Conservation (phyloP, 2,113 vertebrate genomes). For the Pollachius pollachius region DNA sequence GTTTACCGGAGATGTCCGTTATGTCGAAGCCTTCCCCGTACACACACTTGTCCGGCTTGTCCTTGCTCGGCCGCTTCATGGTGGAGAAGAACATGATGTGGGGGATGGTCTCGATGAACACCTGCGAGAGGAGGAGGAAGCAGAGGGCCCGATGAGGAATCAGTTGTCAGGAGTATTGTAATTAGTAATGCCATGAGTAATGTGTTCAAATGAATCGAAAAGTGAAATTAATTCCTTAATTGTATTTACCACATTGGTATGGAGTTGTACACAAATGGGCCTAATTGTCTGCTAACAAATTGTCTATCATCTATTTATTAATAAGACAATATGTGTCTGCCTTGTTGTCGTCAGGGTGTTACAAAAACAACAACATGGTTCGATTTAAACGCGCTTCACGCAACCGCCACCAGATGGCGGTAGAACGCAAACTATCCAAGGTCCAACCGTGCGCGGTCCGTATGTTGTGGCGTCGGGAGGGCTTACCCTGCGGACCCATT, state of each 20-base stretch:
- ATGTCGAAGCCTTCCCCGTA: slow-evolving; percentile 89
- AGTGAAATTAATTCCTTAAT: not conserved
- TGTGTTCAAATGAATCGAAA: not conserved
- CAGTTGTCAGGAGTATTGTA: not conserved
- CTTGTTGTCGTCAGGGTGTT: too few relatives aligned
- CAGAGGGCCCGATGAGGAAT: not conserved
- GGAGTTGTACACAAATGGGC: too few relatives aligned
- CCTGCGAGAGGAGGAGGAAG: slow-evolving; percentile 59
- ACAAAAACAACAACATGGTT: not conserved
- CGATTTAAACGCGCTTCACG: too few relatives aligned
- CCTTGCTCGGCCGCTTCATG: slow-evolving; percentile 88
- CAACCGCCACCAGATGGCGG: slow-evolving; percentile 53
- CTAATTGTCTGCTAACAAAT: too few relatives aligned
- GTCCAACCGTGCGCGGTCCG: too few relatives aligned
- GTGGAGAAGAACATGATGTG: slow-evolving; percentile 96
- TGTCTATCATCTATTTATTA: too few relatives aligned
- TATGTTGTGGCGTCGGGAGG: too few relatives aligned
- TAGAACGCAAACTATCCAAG: slow-evolving; percentile 9
- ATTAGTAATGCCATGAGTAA: too few relatives aligned
- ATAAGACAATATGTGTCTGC: too few relatives aligned
- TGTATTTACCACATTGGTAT: too few relatives aligned
- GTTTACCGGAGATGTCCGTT: slow-evolving; percentile 93
- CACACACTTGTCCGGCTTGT: slow-evolving; percentile 80
- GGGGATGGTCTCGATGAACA: slow-evolving; percentile 93
- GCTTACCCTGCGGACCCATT: slow-evolving; percentile 91